These are phyloP conservation scores for Synergus gifuensis DNA, from an alignment of 2,888 invertebrate genomes.

Conservation along the genomic window DNA sequence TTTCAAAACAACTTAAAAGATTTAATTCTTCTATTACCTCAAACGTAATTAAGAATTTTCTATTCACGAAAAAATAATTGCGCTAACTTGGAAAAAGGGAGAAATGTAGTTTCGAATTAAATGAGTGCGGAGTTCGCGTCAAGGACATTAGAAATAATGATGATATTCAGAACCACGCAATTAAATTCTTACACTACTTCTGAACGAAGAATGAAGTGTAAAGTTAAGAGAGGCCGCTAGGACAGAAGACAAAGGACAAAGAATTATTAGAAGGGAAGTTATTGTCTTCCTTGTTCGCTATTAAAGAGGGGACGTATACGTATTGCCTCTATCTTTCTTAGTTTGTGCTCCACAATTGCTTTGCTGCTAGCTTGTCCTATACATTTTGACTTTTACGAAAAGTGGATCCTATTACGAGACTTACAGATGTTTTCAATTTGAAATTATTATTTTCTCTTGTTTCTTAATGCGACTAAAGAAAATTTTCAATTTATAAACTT, in stretches of 20 bases:
- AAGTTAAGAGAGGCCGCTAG: conserved; percentile 2
- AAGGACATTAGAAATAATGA: conserved; percentile 58
- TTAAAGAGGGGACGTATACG: background rate
- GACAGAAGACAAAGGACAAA: conserved; percentile 10
- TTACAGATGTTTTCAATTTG: background rate
- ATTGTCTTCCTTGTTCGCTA: conserved; percentile 9
- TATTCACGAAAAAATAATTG: background rate
- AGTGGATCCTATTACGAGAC: background rate
- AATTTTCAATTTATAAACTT: background rate
- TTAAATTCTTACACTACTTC: conserved; percentile 60
- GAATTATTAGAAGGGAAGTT: conserved; percentile 29
- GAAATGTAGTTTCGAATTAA: conserved; percentile 4
- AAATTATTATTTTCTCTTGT: background rate
- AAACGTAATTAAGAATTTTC: background rate
- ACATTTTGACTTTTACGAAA: conserved; percentile 3
- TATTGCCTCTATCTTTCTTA: conserved; percentile 8
- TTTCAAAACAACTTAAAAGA: background rate
- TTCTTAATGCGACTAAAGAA: background rate
- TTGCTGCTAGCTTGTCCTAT: conserved; percentile 2
- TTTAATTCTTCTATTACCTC: background rate
- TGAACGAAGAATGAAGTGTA: conserved; percentile 20
- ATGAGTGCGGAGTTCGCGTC: conserved; percentile 29
- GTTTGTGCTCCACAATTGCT: conserved; percentile 34
- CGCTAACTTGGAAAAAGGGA: conserved; percentile 26
- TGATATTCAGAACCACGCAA: conserved; percentile 58